Base-by-base conservation (phyloP, 1,140 invertebrate genomes). In the Mycetomoellerius zeteki region DNA sequence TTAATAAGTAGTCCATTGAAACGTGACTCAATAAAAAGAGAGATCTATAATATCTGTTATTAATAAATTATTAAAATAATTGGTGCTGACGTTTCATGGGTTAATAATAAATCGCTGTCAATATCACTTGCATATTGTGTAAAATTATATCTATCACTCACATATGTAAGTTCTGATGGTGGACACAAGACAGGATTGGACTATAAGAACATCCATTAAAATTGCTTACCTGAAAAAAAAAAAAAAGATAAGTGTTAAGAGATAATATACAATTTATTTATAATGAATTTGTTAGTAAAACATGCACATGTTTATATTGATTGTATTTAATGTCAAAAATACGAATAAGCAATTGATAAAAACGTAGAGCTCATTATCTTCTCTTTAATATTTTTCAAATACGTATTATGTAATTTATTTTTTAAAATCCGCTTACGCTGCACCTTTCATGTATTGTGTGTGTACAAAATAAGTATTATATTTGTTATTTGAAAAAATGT, bases 151-250 rank as follows among this genome's bases (percentile, higher is more conserved):
- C 71, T 64, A 7, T 69, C 16, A 69, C 78, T 81, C 33, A 81
- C 78, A 43, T 21, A 16, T 33, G 43, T 21, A 12, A 65, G 8
- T 19, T 30, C 8, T 24, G 43, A 19, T 54, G 47, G 1, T 80
- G 30, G 30, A 80, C 62, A 16, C 12, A 65, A 78, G 27, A 33
- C 27, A 60, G 3, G 16, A 16, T 27, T 33, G 27, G 21, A 37
- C 16, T 37, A 8, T 27, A 54, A 80, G 3, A 69, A 12, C n/a
- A 37, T 52, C 60, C 7, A 21, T 16, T 8, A 7, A 37, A 30
- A 50, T 50, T 7, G 64, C 62, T 80, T 33, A 80, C 77, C 77
- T 80, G 47, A 67, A 80, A 80, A 52, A 12, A 64, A 54, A 69
- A 37, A 80, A 21, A 52, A 10, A 80, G 16, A 30, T 21, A 27